Conservation (phyloP, 2,113 vertebrate genomes). For the Petrocephalus zakoni region DNA sequence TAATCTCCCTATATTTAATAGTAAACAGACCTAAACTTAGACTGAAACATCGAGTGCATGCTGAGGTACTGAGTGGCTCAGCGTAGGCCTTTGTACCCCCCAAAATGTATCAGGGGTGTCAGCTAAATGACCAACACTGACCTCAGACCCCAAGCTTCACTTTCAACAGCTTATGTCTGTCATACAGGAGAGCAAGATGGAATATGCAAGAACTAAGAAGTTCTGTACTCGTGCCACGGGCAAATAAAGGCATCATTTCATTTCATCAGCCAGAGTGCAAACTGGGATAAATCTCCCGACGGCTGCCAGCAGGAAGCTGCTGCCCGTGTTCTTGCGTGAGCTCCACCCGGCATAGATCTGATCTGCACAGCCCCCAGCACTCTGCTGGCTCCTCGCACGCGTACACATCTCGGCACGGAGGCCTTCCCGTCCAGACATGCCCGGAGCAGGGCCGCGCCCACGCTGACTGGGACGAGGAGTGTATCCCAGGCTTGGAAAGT, state of each 20-base stretch:
- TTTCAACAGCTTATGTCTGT: not conserved
- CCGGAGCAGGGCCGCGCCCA: not conserved
- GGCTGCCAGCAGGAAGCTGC: not conserved
- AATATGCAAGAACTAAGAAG: not conserved
- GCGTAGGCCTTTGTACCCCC: not conserved
- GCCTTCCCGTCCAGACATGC: not conserved
- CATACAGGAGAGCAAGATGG: not conserved
- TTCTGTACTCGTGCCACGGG: not conserved
- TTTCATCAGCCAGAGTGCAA: not conserved
- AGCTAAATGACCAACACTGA: not conserved
- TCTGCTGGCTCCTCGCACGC: not conserved
- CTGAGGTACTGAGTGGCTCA: too few species aligned
- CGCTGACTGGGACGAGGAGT: not conserved
- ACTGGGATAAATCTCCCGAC: not conserved
- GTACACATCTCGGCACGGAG: not conserved
- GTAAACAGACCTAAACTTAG: too few species aligned
- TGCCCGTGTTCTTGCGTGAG: not conserved
- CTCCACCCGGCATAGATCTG: not conserved
- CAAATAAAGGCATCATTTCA: not conserved
- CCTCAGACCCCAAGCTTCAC: not conserved
- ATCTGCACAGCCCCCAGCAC: not conserved
- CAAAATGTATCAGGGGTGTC: not conserved
- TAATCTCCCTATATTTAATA: too few species aligned
- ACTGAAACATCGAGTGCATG: too few species aligned
- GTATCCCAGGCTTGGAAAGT: not conserved